Conservation (phyloP, 2,888 invertebrate species). For the Zeuzera pyrina region DNA sequence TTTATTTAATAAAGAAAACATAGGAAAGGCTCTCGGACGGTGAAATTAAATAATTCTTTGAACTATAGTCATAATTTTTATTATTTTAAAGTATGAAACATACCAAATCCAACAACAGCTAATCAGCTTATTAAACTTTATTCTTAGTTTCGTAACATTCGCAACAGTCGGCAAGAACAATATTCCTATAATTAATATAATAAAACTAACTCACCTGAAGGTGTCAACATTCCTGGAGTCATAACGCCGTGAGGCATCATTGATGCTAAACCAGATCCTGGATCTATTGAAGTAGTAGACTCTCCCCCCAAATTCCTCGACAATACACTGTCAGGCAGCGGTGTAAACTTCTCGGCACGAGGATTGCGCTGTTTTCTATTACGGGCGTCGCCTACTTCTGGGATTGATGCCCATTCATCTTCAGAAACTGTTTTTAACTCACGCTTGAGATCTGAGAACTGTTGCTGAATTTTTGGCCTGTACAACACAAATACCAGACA, state of each 20-base stretch:
- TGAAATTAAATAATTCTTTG: no score
- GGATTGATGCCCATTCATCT: constrained; percentile 97
- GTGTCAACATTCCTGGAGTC: constrained; percentile 90
- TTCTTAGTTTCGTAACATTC: no score
- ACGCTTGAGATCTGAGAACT: constrained; percentile 97
- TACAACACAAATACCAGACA: no score
- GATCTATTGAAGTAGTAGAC: constrained; percentile 84
- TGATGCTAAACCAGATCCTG: constrained; percentile 87
- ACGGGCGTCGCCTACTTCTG: constrained; percentile 99
- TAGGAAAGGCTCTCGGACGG: no score
- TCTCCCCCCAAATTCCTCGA: constrained; percentile 90
- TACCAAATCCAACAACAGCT: no score
- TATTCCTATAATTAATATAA: no score
- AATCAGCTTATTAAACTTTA: no score
- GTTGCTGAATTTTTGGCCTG: constrained; percentile 99
- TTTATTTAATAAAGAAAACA: no score
- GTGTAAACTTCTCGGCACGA: constrained; percentile 96
- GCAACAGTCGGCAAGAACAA: no score
- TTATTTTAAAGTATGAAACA: no score
- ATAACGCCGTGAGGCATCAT: constrained; percentile 90
- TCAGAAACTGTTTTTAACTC: constrained; percentile 87
- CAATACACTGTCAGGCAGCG: constrained; percentile 96
- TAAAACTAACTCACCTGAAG: constrained; percentile 79
- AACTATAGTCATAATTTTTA: no score
- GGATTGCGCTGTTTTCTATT: constrained; percentile 97